A percentile compares a stretch with the other conserved stretches of the same genome.
phyloP scores from a whole-genome alignment of 2,888 invertebrate species.

The Cetonia aurata region DNA sequence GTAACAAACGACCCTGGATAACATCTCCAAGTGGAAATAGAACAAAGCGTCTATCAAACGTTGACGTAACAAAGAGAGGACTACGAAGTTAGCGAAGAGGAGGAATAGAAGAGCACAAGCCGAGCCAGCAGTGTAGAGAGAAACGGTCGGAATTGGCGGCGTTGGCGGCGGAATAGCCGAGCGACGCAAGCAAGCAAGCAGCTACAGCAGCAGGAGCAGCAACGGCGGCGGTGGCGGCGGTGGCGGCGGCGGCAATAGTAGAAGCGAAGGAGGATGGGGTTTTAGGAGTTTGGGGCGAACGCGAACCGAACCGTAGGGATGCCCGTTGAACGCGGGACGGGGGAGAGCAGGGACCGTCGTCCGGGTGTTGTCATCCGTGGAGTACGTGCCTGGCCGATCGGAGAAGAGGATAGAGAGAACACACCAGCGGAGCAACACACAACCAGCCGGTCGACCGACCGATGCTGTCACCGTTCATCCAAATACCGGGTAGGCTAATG shows the following conservation, averaged over 20 bases:
- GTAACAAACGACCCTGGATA: slow-evolving; percentile 46
- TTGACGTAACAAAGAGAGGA: slow-evolving; percentile 48
- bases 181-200: slow-evolving; percentile 30
- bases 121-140: slow-evolving; percentile 31
- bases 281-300: slow-evolving; percentile 45
- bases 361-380: slow-evolving; percentile 46
- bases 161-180: slow-evolving; percentile 39
- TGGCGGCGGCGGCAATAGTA: slow-evolving; percentile 41
- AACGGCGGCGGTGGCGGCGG: slow-evolving; percentile 30
- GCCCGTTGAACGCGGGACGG: slow-evolving; percentile 35
- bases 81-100: slow-evolving; percentile 41
- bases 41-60: slow-evolving; percentile 49
- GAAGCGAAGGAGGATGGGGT: slow-evolving; percentile 41
- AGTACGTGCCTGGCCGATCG: slow-evolving; percentile 48
- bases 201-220: slow-evolving; percentile 38
- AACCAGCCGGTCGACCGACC: slow-evolving; percentile 49
- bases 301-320: slow-evolving; percentile 42
- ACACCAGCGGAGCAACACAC: slow-evolving; percentile 44
- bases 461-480: slow-evolving; percentile 56
- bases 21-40: slow-evolving; percentile 47
- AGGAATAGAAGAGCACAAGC: slow-evolving; percentile 40
- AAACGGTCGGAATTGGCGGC: slow-evolving; percentile 39
- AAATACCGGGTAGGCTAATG: slow-evolving; percentile 55
- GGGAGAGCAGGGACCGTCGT: slow-evolving; percentile 44
- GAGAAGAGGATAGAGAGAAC: slow-evolving; percentile 44